These are phyloP conservation scores for Phymanthus crucifer DNA, from an alignment of 92 coral and sea anemone genomes.

Conservation along the genomic window DNA sequence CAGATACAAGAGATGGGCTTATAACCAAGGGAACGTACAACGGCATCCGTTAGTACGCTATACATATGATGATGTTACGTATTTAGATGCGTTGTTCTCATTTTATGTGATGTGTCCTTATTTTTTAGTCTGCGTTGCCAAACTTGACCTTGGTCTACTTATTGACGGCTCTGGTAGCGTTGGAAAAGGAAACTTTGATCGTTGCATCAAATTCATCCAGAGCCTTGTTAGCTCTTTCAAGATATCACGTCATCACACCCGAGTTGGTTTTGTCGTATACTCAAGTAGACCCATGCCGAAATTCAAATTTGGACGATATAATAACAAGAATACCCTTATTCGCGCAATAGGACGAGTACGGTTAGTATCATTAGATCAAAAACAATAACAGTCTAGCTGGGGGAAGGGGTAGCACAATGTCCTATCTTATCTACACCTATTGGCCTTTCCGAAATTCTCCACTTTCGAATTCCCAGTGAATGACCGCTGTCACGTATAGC, in stretches of 20 bases:
- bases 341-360: slow-evolving; percentile 53
- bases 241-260: slow-evolving; percentile 51
- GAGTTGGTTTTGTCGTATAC: slow-evolving; percentile 74
- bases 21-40: too few relatives aligned
- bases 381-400: too few relatives aligned
- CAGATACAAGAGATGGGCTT: too few relatives aligned
- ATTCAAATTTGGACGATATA: slow-evolving; percentile 51
- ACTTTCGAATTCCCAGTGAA: too few relatives aligned
- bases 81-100: neutral
- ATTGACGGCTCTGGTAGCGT: slow-evolving; percentile 84
- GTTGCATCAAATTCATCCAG: slow-evolving; percentile 63
- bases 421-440: too few relatives aligned
- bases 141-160: slow-evolving; percentile 71
- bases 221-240: slow-evolving; percentile 66
- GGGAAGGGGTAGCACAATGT: too few relatives aligned
- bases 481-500: too few relatives aligned
- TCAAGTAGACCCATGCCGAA: slow-evolving; percentile 49
- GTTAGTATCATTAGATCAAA: neutral
- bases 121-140: slow-evolving; percentile 53
- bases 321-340: slow-evolving; percentile 24
- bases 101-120: neutral
- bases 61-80: too few relatives aligned
- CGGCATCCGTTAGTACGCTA: too few relatives aligned
- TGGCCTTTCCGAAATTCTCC: too few relatives aligned
- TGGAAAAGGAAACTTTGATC: slow-evolving; percentile 53